Evolutionary conservation across 2,113 vertebrate species (phyloP).

Genomic region (Orthonyx spaldingii): DNA sequence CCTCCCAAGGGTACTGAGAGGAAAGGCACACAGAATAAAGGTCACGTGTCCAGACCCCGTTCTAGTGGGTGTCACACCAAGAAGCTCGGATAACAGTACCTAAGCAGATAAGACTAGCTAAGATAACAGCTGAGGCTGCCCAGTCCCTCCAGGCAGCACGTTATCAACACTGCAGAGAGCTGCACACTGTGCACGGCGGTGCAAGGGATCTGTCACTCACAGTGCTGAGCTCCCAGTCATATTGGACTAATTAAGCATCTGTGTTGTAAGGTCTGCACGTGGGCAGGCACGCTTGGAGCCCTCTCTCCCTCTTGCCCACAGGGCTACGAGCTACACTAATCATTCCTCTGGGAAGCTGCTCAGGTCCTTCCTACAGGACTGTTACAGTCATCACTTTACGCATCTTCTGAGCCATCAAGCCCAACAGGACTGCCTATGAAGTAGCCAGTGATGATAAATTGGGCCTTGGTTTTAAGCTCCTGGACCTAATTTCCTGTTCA

Average conservation of each 20-base stretch:
- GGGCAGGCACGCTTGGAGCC: background rate
- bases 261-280: background rate
- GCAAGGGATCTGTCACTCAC: background rate
- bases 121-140: background rate
- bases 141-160: background rate
- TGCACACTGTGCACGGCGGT: background rate
- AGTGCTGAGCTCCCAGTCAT: background rate
- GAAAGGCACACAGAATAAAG: background rate
- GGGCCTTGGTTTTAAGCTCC: background rate
- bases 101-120: background rate
- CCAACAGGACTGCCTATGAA: background rate
- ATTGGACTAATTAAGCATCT: background rate
- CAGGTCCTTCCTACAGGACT: background rate
- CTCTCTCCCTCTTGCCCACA: background rate
- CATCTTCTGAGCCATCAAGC: background rate
- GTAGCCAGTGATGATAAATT: background rate
- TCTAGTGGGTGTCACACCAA: background rate
- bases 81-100: background rate
- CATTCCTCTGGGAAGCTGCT: background rate
- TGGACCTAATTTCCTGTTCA: background rate
- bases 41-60: background rate
- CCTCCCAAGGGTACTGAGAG: background rate
- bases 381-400: background rate
- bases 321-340: background rate
- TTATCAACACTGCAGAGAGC: background rate